Evolutionary conservation across 2,888 invertebrate species (phyloP), one percentile per base, ranked within the genome.

Genomic region (Eupsilia transversa): DNA sequence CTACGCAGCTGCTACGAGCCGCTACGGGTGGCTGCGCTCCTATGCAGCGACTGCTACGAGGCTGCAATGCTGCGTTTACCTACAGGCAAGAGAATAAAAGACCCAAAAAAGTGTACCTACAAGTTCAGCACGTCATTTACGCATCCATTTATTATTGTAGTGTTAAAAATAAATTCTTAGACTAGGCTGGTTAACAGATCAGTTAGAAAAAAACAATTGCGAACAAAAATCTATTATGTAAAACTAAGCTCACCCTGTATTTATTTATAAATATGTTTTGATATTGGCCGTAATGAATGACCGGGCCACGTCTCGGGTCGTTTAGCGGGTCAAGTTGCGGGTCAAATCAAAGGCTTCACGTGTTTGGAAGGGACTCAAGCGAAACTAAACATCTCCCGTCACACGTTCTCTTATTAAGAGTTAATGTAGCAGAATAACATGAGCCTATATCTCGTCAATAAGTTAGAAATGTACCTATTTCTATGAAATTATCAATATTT

Each of bases 261-360:
- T 65, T n/a, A n/a, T n/a, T 52, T 27, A 54, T 67, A 66, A 60
- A 46, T 46, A 41, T 78, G 70, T 77, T 83, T 56, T 73, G 79
- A 70, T 71, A 67, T 66, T 56, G 64, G 6, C 30, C 57, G 46
- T 70, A 69, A 78, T 83, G 57, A 69, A 59, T 70, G 56, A 70
- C 57, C 33, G 33, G 59, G 46, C 14, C 41, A 6, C 17, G 49
- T n/a, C 20, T 52, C 38, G 61, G 81, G 56, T 74, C 74, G 27
- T 2, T 5, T 20, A n/a, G 61, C 35, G 35, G 72, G 82, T 72
- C 72, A 38, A 20, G 41, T 30, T 23, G 30, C 43, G 54, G 60
- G 65, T 80, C 78, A 67, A 27, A 41, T 56, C 33, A 56, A 60
- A 64, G 46, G 46, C 69, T 64, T 73, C 84, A 81, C 83, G 79